Conservation (phyloP, 2,888 invertebrate species). For the Himalopsyche anomala region DNA sequence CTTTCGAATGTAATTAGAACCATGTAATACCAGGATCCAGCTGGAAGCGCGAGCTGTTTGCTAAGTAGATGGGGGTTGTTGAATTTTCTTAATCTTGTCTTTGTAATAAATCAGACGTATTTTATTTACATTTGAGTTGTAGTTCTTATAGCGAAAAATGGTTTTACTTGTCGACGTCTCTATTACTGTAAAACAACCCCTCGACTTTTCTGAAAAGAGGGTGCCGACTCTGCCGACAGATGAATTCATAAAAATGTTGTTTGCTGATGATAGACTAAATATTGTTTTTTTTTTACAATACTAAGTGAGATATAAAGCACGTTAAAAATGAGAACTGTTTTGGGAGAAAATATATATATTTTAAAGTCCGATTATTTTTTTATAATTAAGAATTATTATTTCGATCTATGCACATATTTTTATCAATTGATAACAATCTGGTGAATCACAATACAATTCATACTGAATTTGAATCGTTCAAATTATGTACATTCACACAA, state of each 20-base stretch:
- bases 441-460: too few species aligned
- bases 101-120: constrained; percentile 26
- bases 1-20: constrained; percentile 9
- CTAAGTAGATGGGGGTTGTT: not conserved
- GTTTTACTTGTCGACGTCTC: constrained; percentile 34
- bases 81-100: constrained; percentile 31
- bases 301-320: not conserved
- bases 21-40: not conserved
- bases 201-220: not conserved
- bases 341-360: too few species aligned
- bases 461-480: too few species aligned
- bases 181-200: constrained; percentile 16
- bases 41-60: constrained; percentile 1
- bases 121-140: constrained; percentile 30
- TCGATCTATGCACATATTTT: too few species aligned
- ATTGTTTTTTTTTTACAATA: not conserved
- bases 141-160: constrained; percentile 19
- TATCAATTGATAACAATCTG: too few species aligned
- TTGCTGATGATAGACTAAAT: not conserved
- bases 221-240: not conserved
- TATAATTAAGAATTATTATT: too few species aligned
- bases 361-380: too few species aligned
- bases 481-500: too few species aligned
- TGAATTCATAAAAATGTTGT: constrained; percentile 11
- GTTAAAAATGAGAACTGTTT: too few species aligned